Evolutionary conservation across 2,797 vertebrate genomes (phyloP), one percentile per base, ranked within the genome.

Genomic region (Chaenodraco wilsoni): DNA sequence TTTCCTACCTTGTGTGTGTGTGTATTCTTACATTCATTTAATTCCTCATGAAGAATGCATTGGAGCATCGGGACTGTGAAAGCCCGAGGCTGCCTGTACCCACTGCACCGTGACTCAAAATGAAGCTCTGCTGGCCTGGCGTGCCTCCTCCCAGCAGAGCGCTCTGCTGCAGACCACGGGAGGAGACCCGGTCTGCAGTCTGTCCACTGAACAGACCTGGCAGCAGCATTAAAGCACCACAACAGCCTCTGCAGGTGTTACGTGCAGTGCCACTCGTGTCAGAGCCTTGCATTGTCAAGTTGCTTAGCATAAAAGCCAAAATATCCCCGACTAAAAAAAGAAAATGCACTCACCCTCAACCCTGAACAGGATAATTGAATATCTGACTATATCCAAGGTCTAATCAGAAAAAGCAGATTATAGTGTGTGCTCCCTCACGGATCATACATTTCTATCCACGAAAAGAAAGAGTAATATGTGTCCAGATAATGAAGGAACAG

Each of bases 11-110:
- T 90, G 84, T 88, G 82, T 89, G 75, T 83, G 63, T 83, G 63
- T 82, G 83, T 91, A 79, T 88, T 91, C 83, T 84, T 87, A 89
- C 77, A 89, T 92, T 93, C 79, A 89, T 91, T 92, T 92, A 93
- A 87, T 84, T 89, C 83, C 88, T 93, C 84, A 87, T 88, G 84
- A 91, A 91, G 89, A 92, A 92, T 90, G 74, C 68, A 91, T 92
- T 84, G 62, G 81, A 85, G 84, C 83, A 72, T 69, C 41, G 49
- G 77, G 78, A 68, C 71, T 54, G 66, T 72, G 78, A 84, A 87
- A 85, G 85, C 86, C 83, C 2, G 33, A 65, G 90, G 84, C 86
- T 77, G 72, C 75, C 74, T 85, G 67, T 73, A 85, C 78, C 82
- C 77, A 77, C 70, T 89, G 84, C 65, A 74, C 78, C 69, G 51